Conservation (phyloP, 2,888 invertebrate genomes). For the Ischnus inquisitorius region DNA sequence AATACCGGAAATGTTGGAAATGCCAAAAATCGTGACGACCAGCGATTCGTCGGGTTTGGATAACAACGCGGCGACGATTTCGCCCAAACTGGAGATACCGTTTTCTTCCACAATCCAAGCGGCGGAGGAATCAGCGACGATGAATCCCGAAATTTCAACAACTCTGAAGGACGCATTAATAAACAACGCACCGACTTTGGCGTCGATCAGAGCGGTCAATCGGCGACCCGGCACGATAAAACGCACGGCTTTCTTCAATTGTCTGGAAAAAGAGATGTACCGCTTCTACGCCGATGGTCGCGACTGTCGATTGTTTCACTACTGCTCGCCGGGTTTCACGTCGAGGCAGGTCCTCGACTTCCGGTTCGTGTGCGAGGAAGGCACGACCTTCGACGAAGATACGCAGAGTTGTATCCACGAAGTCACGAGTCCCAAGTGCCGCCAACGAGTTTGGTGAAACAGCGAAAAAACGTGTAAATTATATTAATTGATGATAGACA, state of each 20-base stretch:
- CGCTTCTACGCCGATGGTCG: conserved; percentile 87
- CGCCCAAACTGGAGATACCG: conserved; percentile 23
- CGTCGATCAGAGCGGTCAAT: conserved; percentile 49
- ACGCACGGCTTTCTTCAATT: conserved; percentile 86
- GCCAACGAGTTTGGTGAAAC: conserved; percentile 78
- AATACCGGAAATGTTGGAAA: conserved; percentile 27
- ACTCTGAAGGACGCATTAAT: conserved; percentile 6
- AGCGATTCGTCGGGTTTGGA: conserved; percentile 43
- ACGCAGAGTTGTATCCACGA: conserved; percentile 86
- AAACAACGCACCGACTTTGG: conserved; percentile 41
- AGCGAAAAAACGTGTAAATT: background rate
- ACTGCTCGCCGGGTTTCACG: conserved; percentile 88
- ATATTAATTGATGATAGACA: too few relatives aligned
- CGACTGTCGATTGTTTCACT: conserved; percentile 88
- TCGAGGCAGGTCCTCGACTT: conserved; percentile 87
- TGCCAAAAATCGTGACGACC: background rate
- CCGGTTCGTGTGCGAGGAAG: conserved; percentile 88
- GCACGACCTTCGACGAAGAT: conserved; percentile 87
- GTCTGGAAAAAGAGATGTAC: conserved; percentile 86
- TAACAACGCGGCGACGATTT: conserved; percentile 21
- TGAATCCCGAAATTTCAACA: conserved; percentile 38
- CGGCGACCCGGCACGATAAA: conserved; percentile 69
- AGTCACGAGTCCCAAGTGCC: conserved; percentile 79
- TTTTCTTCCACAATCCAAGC: conserved; percentile 6
- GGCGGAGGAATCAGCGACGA: conserved; percentile 36